phyloP scores from a whole-genome alignment of 2,113 vertebrate genomes.

The Dunckerocampus dactyliophorus region DNA sequence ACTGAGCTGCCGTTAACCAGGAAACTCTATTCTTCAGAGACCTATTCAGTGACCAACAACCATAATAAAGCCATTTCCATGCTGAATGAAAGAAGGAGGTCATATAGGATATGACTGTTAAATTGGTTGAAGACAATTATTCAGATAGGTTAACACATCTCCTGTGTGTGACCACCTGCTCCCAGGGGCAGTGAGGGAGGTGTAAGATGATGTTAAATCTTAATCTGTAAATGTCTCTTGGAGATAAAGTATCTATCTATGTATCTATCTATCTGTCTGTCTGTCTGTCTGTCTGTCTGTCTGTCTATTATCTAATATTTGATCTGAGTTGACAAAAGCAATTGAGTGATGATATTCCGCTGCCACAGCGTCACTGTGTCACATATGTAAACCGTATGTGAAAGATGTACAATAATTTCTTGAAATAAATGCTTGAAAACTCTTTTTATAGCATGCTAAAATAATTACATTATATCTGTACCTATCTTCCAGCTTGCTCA shows the following conservation, averaged over 20 bases:
- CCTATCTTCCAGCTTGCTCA: conserved; percentile 81
- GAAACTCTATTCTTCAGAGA: background rate
- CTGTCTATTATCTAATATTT: conserved; percentile 20
- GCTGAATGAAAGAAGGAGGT: background rate
- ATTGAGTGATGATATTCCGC: too few relatives aligned
- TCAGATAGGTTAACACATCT: background rate
- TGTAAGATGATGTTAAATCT: conserved; percentile 6
- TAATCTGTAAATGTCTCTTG: too few relatives aligned
- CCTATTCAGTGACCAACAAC: conserved; percentile 13
- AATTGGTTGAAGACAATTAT: background rate
- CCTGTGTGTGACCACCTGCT: background rate
- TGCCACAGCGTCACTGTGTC: too few relatives aligned
- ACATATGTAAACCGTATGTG: background rate
- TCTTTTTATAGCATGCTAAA: background rate
- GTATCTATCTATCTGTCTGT: too few relatives aligned
- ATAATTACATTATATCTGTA: background rate
- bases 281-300: too few relatives aligned
- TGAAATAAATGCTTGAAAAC: background rate
- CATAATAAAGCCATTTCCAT: conserved; percentile 11
- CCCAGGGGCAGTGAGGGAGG: conserved; percentile 4
- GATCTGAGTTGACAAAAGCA: background rate
- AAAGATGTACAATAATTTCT: background rate
- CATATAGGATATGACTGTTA: background rate
- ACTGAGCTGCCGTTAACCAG: conserved; percentile 14
- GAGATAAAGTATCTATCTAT: too few relatives aligned